Evolutionary conservation across 2,797 vertebrate genomes (phyloP).

Genomic region (Lacerta agilis): DNA sequence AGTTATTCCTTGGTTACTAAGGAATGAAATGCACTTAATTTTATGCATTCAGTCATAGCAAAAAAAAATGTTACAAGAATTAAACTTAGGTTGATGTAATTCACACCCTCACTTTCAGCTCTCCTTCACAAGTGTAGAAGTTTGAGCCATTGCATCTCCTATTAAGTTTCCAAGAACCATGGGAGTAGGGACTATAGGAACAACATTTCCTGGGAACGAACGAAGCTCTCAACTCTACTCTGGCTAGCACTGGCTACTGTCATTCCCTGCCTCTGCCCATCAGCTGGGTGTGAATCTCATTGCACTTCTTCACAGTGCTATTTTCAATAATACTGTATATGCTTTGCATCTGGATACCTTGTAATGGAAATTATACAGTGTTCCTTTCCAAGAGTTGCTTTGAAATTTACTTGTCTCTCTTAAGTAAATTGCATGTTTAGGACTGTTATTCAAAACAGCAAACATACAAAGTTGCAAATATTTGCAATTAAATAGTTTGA

Average conservation of each 20-base stretch:
- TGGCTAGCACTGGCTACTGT: neutral
- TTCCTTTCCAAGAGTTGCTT: neutral
- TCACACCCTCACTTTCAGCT: neutral
- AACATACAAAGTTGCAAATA: neutral
- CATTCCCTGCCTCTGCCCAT: too few species aligned
- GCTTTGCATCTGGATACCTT: neutral
- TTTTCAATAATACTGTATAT: neutral
- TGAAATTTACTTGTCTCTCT: neutral
- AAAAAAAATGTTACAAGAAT: neutral
- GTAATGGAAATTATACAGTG: neutral
- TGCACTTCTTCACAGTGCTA: neutral
- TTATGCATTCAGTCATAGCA: neutral
- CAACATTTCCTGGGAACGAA: neutral
- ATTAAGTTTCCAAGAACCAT: neutral
- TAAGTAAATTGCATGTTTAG: neutral
- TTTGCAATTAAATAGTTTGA: neutral
- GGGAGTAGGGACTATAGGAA: neutral
- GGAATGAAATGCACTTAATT: neutral
- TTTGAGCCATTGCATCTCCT: neutral
- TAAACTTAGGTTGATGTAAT: neutral
- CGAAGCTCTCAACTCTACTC: neutral
- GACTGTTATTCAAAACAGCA: neutral
- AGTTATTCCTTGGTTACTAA: conserved; percentile 9
- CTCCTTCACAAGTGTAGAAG: neutral
- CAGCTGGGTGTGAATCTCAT: too few species aligned